Evolutionary conservation across 2,113 vertebrate genomes (phyloP), one percentile per base, ranked within the genome.

Genomic region (Pandion haliaetus): DNA sequence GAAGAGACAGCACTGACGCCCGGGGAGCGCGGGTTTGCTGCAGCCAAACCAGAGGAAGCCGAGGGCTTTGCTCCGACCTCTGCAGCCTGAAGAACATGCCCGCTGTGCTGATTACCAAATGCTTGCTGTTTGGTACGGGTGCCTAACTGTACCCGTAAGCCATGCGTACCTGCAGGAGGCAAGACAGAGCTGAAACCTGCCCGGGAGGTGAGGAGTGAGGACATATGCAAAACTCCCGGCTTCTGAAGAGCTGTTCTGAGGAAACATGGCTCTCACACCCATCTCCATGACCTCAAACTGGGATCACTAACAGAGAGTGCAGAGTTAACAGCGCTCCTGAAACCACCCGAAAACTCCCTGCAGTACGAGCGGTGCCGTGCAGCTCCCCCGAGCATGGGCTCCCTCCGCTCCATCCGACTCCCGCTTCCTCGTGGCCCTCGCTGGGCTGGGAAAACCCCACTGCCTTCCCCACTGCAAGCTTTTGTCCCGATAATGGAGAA

Each of bases 91-190:
- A 36, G 44, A 40, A 66, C 25, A 1, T 2, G 17, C n/a, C 29
- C 1, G 1, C n/a, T 16, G 1, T 2, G 9, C 38, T 7, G 16
- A 8, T 52, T 5, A 6, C 42, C 12, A 34, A 47, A 34, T 21
- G 24, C 42, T 10, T 18, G 44, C 34, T 34, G 16, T 40, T 40
- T 2, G 0, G 42, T 19, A 21, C 2, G 2, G 36, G 36, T 59
- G 42, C 31, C 50, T 31, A 18, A 20, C 42, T 2, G 3, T 18
- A 25, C 17, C 80, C 2, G 4, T 14, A 17, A 59, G 52, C 45
- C 36, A 4, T 1, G 1, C 2, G n/a, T 9, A 32, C 8, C 57
- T 12, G 16, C 40, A 5, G 28, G 52, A 77, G 58, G 32, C 24
- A 49, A 62, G 52, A 5, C 18, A 23, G 58, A 66, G 77, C 40